These are phyloP conservation scores for Tinamus guttatus DNA, from an alignment of 2,113 vertebrate species.

Conservation along the genomic window DNA sequence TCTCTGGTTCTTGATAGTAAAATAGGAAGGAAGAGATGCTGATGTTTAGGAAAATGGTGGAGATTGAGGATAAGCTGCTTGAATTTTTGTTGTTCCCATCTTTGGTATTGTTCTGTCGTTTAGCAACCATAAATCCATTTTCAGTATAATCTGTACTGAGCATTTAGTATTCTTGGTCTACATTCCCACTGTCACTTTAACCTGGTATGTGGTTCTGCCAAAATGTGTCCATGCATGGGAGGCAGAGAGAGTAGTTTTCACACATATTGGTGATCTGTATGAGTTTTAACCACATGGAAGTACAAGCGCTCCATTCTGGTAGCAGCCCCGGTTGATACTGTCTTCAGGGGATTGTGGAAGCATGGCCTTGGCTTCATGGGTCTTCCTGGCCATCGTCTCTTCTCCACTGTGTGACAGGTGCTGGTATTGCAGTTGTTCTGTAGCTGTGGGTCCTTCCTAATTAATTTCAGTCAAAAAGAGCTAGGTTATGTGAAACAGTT, in stretches of 20 bases:
- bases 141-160: not conserved
- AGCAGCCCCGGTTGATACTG: not conserved
- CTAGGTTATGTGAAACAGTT: not conserved
- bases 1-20: not conserved
- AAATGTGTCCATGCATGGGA: not conserved
- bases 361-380: not conserved
- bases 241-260: not conserved
- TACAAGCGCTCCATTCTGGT: accelerated
- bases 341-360: not conserved
- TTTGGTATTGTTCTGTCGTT: not conserved
- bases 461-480: not conserved
- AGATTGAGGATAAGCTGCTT: not conserved
- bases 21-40: not conserved
- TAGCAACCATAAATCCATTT: not conserved
- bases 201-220: not conserved
- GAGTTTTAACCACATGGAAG: accelerated
- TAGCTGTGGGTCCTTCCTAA: not conserved
- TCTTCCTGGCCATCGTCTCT: not conserved
- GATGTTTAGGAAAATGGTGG: not conserved
- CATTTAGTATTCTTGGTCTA: not conserved
- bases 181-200: not conserved
- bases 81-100: not conserved
- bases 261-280: not conserved
- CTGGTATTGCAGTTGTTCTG: not conserved
- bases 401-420: accelerated